These are phyloP conservation scores for Drosophila repletoides DNA, from an alignment of 1,140 invertebrate genomes.

Conservation along the genomic window DNA sequence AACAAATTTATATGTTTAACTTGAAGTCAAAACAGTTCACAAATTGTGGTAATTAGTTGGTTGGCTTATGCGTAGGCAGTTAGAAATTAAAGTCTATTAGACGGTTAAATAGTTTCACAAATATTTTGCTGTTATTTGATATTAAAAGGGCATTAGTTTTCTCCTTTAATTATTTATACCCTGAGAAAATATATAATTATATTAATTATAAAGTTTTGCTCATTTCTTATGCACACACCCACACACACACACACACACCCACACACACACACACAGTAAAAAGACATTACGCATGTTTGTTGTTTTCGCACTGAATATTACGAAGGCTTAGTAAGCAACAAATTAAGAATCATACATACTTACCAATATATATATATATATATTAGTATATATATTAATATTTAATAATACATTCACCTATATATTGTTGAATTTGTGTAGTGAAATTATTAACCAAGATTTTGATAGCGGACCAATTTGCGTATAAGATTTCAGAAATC, in stretches of 20 bases:
- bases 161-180: slow-evolving; percentile 38
- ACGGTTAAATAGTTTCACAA: slow-evolving; percentile 52
- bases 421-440: slow-evolving; percentile 78
- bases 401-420: slow-evolving; percentile 53
- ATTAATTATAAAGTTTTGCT: slow-evolving; percentile 62
- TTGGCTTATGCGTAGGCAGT: slow-evolving; percentile 48
- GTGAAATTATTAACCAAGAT: slow-evolving; percentile 75
- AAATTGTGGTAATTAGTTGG: slow-evolving; percentile 43
- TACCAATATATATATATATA: slow-evolving; percentile 15
- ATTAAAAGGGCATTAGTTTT: slow-evolving; percentile 65
- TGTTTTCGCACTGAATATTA: slow-evolving; percentile 11
- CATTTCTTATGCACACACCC: slow-evolving; percentile 52
- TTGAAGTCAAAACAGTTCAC: slow-evolving; percentile 32
- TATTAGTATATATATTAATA: slow-evolving; percentile 24
- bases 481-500: slow-evolving; percentile 80
- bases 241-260: too few relatives aligned
- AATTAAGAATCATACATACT: slow-evolving; percentile 23
- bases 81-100: slow-evolving; percentile 39
- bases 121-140: slow-evolving; percentile 67
- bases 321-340: not conserved
- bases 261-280: too few relatives aligned
- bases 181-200: slow-evolving; percentile 46
- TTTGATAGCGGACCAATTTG: slow-evolving; percentile 81
- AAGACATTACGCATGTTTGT: slow-evolving; percentile 8
- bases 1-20: slow-evolving; percentile 38